Conservation (phyloP, 2,797 vertebrate genomes). For the Mareca strepera region DNA sequence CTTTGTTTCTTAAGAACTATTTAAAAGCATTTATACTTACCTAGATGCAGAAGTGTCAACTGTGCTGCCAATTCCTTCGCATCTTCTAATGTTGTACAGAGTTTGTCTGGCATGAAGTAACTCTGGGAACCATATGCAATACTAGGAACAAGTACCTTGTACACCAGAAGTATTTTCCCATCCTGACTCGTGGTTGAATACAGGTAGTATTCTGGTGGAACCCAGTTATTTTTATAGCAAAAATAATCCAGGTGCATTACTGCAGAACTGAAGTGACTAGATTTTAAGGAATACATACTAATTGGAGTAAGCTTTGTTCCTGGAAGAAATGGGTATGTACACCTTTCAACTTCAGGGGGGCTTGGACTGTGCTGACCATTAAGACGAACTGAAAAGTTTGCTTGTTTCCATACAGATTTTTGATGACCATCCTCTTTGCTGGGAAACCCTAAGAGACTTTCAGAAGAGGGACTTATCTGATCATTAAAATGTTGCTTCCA, state of each 20-base stretch:
- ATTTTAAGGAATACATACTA: conserved; percentile 87
- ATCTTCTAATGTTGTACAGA: conserved; percentile 88
- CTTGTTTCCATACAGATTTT: conserved; percentile 71
- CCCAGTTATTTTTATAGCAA: conserved; percentile 90
- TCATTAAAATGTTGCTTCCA: conserved; percentile 77
- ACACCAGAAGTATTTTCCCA: conserved; percentile 83
- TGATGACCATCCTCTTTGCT: conserved; percentile 80
- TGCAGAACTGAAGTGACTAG: conserved; percentile 88
- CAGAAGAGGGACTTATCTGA: conserved; percentile 75
- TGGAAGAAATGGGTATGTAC: conserved; percentile 83
- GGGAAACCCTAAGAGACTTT: conserved; percentile 76
- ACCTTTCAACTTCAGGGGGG: conserved; percentile 78
- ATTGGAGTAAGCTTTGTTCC: conserved; percentile 85
- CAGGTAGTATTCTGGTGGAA: conserved; percentile 89
- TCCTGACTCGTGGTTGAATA: conserved; percentile 87
- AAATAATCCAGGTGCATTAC: conserved; percentile 90
- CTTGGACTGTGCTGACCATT: conserved; percentile 78
- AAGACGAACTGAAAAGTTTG: conserved; percentile 72
- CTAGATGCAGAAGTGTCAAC: conserved; percentile 86
- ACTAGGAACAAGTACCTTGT: conserved; percentile 83
- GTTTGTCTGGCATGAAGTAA: conserved; percentile 89
- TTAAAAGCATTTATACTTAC: conserved; percentile 72
- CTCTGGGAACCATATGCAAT: conserved; percentile 78
- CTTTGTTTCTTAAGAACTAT: not conserved
- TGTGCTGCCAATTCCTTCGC: conserved; percentile 93